Evolutionary conservation across 2,797 vertebrate genomes (phyloP).

Genomic region (Passerculus sandwichensis): DNA sequence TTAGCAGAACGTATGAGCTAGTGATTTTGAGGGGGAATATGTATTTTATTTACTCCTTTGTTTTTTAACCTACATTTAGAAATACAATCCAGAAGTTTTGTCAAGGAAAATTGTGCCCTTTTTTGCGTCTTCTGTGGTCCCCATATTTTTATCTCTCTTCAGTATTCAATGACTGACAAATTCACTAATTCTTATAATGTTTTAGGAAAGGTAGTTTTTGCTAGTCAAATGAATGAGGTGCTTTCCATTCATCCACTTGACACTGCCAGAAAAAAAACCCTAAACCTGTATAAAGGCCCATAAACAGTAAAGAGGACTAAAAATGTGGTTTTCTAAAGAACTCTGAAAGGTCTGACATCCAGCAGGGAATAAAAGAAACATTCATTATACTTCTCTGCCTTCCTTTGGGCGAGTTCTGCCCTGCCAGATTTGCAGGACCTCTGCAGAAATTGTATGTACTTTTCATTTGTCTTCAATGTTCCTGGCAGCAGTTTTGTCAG

Average conservation of each 20-base stretch:
- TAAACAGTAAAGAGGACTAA: background rate
- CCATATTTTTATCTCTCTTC: background rate
- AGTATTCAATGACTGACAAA: background rate
- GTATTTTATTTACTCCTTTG: background rate
- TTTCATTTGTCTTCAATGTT: background rate
- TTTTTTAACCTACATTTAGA: background rate
- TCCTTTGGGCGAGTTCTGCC: background rate
- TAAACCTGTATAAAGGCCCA: background rate
- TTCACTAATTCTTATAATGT: background rate
- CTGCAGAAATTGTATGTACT: background rate
- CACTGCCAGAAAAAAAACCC: background rate
- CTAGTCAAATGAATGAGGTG: background rate
- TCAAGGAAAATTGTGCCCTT: background rate
- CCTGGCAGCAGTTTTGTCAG: background rate
- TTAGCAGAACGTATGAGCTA: background rate
- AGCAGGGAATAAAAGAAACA: background rate
- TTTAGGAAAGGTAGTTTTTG: background rate
- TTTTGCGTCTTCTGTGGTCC: background rate
- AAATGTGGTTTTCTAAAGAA: background rate
- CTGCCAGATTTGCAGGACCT: background rate
- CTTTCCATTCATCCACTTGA: background rate
- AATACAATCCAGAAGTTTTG: background rate
- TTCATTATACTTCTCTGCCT: background rate
- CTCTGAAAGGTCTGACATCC: background rate
- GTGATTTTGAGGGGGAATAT: background rate